These are phyloP conservation scores for Phainopepla nitens DNA, from an alignment of 2,113 vertebrate species.

Conservation along the genomic window DNA sequence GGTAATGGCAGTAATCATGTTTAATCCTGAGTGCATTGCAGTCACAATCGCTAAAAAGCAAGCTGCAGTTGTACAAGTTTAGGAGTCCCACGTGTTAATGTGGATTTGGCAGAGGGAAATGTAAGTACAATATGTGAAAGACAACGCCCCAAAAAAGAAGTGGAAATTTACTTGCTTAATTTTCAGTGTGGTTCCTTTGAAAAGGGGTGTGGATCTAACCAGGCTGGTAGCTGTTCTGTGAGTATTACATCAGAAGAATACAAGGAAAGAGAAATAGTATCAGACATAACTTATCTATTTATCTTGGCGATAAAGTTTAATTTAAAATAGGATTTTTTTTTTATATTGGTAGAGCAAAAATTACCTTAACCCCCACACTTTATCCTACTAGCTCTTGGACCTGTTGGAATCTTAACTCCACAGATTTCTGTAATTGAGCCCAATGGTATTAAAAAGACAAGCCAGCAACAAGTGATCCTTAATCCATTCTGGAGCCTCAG, in stretches of 20 bases:
- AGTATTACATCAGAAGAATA: neutral
- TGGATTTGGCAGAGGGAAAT: neutral
- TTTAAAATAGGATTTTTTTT: neutral
- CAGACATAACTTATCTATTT: neutral
- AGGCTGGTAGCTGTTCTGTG: neutral
- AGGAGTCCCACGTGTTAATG: neutral
- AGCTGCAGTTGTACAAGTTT: neutral
- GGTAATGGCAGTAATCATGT: neutral
- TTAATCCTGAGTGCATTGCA: neutral
- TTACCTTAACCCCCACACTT: no score
- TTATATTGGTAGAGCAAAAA: neutral
- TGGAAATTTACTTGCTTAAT: neutral
- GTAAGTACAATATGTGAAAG: neutral
- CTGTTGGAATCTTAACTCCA: neutral
- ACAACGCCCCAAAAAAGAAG: neutral
- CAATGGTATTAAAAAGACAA: neutral
- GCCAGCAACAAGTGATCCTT: neutral
- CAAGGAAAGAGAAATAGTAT: neutral
- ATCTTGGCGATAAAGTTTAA: neutral
- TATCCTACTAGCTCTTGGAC: neutral
- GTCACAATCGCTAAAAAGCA: neutral
- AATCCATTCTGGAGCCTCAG: neutral
- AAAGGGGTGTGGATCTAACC: neutral
- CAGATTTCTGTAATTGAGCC: neutral
- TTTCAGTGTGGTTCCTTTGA: neutral